Evolutionary conservation across 2,113 vertebrate genomes (phyloP).

Genomic region (Tachycineta bicolor): DNA sequence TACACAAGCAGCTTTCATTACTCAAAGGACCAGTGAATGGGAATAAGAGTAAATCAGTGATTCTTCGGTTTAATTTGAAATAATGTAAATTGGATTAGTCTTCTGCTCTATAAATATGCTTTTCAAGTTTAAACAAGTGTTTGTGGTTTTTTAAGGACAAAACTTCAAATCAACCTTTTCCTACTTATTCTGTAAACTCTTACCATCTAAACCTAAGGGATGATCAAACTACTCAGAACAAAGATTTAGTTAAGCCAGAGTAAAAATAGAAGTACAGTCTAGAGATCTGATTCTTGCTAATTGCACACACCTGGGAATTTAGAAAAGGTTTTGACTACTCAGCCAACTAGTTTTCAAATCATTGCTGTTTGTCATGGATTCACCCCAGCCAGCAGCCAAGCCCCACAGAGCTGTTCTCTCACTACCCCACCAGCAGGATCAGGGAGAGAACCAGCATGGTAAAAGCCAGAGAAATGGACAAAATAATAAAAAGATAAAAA

Average conservation of each 20-base stretch:
- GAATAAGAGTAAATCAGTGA: not conserved
- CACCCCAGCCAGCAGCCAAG: not conserved
- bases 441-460: not conserved
- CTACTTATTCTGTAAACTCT: not conserved
- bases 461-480: not conserved
- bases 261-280: not conserved
- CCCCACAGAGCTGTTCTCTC: not conserved
- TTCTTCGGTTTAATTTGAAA: slow-evolving; percentile 32
- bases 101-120: not conserved
- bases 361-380: not conserved
- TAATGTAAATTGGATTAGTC: not conserved
- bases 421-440: not conserved
- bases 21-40: not conserved
- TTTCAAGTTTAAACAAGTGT: not conserved
- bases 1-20: not conserved
- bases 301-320: not conserved
- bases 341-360: not conserved
- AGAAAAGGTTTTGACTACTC: not conserved
- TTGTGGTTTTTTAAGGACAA: not conserved
- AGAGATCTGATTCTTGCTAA: not conserved
- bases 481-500: not conserved
- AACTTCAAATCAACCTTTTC: not conserved
- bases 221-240: not conserved
- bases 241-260: not conserved
- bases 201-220: not conserved